Evolutionary conservation across 2,797 vertebrate species (phyloP).

Genomic region (Coregonus sp.): DNA sequence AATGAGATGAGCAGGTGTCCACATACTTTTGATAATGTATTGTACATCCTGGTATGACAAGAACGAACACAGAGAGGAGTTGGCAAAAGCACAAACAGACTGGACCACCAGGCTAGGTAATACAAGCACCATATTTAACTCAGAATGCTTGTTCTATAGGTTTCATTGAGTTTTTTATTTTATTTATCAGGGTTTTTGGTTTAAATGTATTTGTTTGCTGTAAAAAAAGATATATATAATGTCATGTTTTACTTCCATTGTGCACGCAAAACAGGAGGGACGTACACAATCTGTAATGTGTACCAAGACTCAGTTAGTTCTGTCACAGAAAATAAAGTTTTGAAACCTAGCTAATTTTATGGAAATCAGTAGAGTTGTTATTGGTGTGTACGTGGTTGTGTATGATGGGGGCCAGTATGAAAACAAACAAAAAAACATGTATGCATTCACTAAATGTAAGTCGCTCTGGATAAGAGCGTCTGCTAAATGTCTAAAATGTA

Average conservation of each 20-base stretch:
- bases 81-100: not conserved
- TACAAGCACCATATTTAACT: not conserved
- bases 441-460: too few species aligned
- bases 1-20: too few species aligned
- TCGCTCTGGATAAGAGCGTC: too few species aligned
- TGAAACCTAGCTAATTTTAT: constrained; percentile 66
- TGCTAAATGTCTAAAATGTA: too few species aligned
- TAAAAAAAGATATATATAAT: constrained; percentile 1
- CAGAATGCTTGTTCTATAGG: not conserved
- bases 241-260: constrained; percentile 63
- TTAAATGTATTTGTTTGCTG: constrained; percentile 17
- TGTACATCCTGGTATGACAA: not conserved
- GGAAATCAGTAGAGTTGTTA: constrained; percentile 12
- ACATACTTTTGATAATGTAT: too few species aligned
- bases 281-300: constrained; percentile 72
- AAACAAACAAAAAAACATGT: too few species aligned
- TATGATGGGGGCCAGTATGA: too few species aligned
- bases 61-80: not conserved
- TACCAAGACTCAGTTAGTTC: constrained; percentile 68
- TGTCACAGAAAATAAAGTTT: constrained; percentile 81
- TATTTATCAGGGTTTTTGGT: constrained; percentile 10
- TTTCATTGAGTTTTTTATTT: not conserved
- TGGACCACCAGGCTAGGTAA: not conserved
- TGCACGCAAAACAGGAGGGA: constrained; percentile 71
- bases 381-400: not conserved